Conservation (phyloP, 2,797 vertebrate genomes). For the Novumbra hubbsi region DNA sequence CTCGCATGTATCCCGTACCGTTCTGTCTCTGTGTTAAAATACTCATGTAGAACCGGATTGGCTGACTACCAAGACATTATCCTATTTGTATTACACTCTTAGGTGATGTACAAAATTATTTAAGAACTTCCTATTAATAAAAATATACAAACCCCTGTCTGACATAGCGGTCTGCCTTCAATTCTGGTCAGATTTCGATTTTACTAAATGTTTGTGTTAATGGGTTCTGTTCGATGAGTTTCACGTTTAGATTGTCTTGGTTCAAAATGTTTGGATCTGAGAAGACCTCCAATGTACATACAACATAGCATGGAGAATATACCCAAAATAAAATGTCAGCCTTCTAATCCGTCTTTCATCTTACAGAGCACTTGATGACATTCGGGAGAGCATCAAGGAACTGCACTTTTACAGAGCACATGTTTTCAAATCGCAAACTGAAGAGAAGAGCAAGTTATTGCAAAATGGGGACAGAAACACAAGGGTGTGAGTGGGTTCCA, state of each 20-base stretch:
- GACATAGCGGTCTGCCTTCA: no score
- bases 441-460: slow-evolving; percentile 80
- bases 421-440: slow-evolving; percentile 83
- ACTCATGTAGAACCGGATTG: neutral
- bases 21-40: neutral
- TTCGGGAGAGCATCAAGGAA: slow-evolving; percentile 94
- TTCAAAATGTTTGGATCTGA: neutral
- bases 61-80: no score
- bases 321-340: neutral
- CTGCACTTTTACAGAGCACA: slow-evolving; percentile 88
- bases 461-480: slow-evolving; percentile 75
- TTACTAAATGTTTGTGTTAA: no score
- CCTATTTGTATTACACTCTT: no score
- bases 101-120: no score
- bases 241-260: no score
- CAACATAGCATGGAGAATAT: neutral
- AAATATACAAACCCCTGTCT: no score
- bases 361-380: slow-evolving; percentile 91
- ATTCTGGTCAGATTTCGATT: no score
- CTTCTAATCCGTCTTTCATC: neutral
- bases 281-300: neutral
- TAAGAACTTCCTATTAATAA: no score
- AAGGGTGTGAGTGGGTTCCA: slow-evolving; percentile 11
- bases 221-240: no score
- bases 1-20: neutral